Evolutionary conservation across 2,797 vertebrate species (phyloP).

Genomic region (Steatocranus sp.): DNA sequence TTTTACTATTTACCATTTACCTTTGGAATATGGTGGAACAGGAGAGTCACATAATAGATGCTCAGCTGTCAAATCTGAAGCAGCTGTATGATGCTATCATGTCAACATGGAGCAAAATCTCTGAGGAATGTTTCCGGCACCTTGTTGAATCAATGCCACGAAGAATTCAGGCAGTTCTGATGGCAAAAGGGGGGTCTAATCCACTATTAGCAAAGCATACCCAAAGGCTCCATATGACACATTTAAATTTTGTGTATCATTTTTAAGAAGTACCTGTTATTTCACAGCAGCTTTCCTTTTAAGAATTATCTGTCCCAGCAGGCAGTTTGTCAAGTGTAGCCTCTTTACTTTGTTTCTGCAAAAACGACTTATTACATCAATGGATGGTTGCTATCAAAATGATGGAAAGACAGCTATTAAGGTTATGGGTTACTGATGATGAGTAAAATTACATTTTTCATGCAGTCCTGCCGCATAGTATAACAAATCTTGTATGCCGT

Average conservation of each 20-base stretch:
- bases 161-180: neutral
- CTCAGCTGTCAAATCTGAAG: neutral
- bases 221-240: neutral
- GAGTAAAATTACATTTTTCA: constrained; percentile 37
- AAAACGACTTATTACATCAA: neutral
- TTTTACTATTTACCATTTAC: neutral
- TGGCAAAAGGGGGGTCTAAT: neutral
- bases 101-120: neutral
- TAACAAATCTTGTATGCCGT: neutral
- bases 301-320: neutral
- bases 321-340: neutral
- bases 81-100: neutral
- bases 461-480: constrained; percentile 5
- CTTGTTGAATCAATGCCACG: rapidly evolving
- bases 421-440: constrained; percentile 27
- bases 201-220: neutral
- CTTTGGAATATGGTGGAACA: neutral
- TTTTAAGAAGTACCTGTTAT: neutral
- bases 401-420: constrained; percentile 17
- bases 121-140: neutral
- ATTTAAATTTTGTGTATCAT: neutral
- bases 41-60: neutral
- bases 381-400: neutral
- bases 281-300: neutral
- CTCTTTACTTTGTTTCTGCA: neutral